These are phyloP conservation scores for Pelmatolapia mariae DNA, from an alignment of 2,113 vertebrate genomes.

Conservation along the genomic window DNA sequence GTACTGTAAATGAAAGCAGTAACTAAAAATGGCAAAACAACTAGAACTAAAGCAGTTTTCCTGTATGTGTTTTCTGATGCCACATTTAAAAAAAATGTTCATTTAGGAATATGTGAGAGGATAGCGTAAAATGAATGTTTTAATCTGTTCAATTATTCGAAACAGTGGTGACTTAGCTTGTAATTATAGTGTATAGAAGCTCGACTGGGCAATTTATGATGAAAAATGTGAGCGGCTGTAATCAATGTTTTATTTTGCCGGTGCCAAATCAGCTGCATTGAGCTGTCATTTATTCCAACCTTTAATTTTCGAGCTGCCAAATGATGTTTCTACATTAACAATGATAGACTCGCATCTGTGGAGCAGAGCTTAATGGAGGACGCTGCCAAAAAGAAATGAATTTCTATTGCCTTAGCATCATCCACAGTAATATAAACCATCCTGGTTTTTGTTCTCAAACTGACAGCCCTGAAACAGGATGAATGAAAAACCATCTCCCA, in stretches of 20 bases:
- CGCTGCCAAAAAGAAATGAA: constrained; percentile 17
- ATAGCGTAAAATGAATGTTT: background rate
- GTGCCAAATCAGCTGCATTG: background rate
- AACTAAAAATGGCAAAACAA: background rate
- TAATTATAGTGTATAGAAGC: background rate
- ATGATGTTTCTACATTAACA: background rate
- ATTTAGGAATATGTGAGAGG: background rate
- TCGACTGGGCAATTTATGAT: constrained; percentile 1
- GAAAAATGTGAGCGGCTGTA: background rate
- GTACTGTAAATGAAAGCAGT: background rate
- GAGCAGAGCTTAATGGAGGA: background rate
- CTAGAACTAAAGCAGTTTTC: background rate
- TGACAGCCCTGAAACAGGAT: constrained; percentile 31
- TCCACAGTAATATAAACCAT: background rate
- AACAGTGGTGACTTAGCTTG: background rate
- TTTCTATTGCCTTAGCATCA: background rate
- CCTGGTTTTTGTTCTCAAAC: constrained; percentile 3
- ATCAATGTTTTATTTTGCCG: background rate
- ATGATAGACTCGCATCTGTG: background rate
- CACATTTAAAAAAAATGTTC: background rate
- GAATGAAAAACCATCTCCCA: constrained; percentile 28
- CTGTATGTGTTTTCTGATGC: background rate
- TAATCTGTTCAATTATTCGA: background rate
- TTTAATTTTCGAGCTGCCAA: background rate
- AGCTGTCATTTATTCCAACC: constrained; percentile 10